Evolutionary conservation across 1,140 invertebrate species (phyloP).

Genomic region (Papilio polytes): DNA sequence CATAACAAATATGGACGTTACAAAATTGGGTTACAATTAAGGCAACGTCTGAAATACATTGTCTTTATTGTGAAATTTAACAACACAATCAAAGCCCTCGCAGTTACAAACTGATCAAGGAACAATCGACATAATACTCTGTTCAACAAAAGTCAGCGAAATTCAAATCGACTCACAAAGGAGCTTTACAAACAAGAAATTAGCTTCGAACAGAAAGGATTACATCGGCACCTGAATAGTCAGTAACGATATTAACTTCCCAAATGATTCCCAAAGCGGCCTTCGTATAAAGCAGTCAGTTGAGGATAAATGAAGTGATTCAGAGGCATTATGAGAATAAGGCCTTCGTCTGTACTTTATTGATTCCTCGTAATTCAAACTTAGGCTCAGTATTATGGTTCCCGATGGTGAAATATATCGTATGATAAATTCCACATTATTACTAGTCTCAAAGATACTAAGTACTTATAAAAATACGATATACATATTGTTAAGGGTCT

Average conservation of each 20-base stretch:
- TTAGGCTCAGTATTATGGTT: not conserved
- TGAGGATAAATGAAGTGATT: slow-evolving; percentile 34
- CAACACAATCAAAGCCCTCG: not conserved
- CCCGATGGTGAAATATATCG: slow-evolving; percentile 10
- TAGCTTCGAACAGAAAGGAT: slow-evolving; percentile 30
- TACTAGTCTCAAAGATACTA: not conserved
- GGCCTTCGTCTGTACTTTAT: slow-evolving; percentile 28
- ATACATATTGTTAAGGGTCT: not conserved
- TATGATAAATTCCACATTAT: slow-evolving; percentile 1
- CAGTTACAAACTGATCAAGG: slow-evolving; percentile 7
- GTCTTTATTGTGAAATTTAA: not conserved
- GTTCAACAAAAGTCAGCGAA: slow-evolving; percentile 17
- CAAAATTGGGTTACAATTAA: not conserved
- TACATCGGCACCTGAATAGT: slow-evolving; percentile 36
- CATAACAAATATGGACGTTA: not conserved
- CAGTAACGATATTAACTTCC: slow-evolving; percentile 26
- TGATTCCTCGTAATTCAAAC: slow-evolving; percentile 34
- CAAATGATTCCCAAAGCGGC: slow-evolving; percentile 21
- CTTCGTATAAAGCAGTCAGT: slow-evolving; percentile 25
- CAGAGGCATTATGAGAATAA: slow-evolving; percentile 26
- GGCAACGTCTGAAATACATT: not conserved
- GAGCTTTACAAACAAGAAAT: slow-evolving; percentile 30
- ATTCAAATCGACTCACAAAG: slow-evolving; percentile 33
- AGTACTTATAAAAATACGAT: not conserved
- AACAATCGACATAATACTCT: not conserved